phyloP scores from a whole-genome alignment of 2,113 vertebrate genomes.

The Isichthys henryi region DNA sequence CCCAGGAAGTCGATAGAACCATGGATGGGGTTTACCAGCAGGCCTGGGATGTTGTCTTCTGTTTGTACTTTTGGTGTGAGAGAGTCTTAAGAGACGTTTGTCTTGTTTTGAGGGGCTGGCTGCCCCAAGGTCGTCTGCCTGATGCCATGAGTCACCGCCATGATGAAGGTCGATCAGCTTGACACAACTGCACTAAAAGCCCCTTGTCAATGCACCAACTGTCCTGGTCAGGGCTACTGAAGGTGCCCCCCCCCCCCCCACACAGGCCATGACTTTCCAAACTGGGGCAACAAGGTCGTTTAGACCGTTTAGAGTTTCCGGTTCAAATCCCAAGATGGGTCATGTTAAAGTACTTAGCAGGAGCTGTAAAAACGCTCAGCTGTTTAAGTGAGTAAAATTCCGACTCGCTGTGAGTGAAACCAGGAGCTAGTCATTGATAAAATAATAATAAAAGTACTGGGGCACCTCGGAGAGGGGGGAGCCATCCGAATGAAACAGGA shows the following conservation, averaged over 20 bases:
- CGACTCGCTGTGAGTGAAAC: background rate
- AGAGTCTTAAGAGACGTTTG: background rate
- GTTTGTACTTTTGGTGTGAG: background rate
- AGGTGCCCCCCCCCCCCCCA: background rate
- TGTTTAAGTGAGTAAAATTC: background rate
- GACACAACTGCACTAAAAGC: background rate
- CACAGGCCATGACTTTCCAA: background rate
- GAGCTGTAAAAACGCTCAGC: background rate
- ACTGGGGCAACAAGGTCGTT: background rate
- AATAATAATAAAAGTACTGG: background rate
- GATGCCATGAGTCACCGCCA: background rate
- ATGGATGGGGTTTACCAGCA: background rate
- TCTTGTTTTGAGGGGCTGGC: background rate
- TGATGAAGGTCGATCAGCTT: background rate
- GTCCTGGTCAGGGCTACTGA: background rate
- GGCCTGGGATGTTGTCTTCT: background rate
- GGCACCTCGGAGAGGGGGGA: background rate
- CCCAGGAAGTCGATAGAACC: background rate
- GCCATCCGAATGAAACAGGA: background rate
- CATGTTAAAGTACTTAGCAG: background rate
- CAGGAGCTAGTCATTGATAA: background rate
- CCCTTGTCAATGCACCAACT: background rate
- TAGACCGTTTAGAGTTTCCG: background rate
- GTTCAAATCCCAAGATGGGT: background rate
- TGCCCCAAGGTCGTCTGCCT: background rate